These are phyloP conservation scores for Penaeus chinensis DNA, from an alignment of 1,140 invertebrate species.

Conservation along the genomic window DNA sequence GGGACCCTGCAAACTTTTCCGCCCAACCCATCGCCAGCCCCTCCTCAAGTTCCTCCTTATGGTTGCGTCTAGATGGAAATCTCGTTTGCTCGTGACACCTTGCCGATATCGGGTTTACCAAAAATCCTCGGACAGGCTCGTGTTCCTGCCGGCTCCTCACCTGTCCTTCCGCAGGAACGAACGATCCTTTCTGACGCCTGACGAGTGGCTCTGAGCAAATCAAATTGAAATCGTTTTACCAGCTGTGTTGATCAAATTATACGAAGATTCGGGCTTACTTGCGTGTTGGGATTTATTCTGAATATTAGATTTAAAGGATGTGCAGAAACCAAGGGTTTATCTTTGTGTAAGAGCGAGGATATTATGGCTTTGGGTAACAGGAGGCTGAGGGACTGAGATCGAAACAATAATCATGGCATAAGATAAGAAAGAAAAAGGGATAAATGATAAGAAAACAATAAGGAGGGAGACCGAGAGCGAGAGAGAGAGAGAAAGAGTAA, in stretches of 20 bases:
- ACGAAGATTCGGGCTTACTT: slow-evolving; percentile 57
- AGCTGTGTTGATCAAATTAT: slow-evolving; percentile 52
- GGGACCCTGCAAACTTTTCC: no score
- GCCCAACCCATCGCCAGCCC: background rate
- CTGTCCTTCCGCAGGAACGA: slow-evolving; percentile 21
- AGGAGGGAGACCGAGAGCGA: no score
- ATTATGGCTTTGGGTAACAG: background rate
- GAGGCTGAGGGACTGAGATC: background rate
- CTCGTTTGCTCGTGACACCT: slow-evolving; percentile 35
- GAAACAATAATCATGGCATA: background rate
- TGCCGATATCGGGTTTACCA: slow-evolving; percentile 20
- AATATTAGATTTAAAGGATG: slow-evolving; percentile 52
- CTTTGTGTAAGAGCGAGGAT: slow-evolving; percentile 31
- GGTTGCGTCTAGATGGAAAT: slow-evolving; percentile 48
- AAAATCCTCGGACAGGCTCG: slow-evolving; percentile 26
- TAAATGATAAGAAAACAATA: no score
- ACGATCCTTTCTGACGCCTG: slow-evolving; percentile 46
- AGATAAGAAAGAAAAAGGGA: no score
- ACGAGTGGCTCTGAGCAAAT: slow-evolving; percentile 43
- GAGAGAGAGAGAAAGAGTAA: no score
- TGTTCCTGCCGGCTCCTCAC: background rate
- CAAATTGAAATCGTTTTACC: slow-evolving; percentile 58
- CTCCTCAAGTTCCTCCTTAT: slow-evolving; percentile 38
- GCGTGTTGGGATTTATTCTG: slow-evolving; percentile 55
- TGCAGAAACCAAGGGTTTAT: slow-evolving; percentile 44